Base-by-base conservation (phyloP, 2,113 vertebrate genomes). In the Corythaeola cristata region DNA sequence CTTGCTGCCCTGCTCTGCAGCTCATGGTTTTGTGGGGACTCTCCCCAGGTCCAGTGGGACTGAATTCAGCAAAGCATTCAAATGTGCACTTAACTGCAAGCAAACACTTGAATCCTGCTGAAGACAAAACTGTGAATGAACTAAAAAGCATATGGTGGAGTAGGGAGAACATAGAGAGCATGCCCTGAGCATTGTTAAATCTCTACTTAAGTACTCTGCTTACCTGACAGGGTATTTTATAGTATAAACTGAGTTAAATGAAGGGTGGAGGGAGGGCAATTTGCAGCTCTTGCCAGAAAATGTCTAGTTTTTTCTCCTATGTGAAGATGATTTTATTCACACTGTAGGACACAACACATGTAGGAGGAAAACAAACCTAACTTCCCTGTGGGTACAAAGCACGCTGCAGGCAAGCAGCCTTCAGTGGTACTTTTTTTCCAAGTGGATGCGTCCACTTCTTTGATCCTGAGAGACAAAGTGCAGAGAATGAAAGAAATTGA, bases 11-110 rank as follows among this genome's bases (percentile, higher is more conserved):
- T 67, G 44, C 77, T 80, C 44, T 80, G 63, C 53, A 37, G 35
- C n/a, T 64, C 24, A 1, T 35, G 11, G 4, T 7, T 59, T 83
- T 47, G 2, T 22, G 55, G 26, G 55, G 20, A 13, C 10, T 63
- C 12, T 71, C 32, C 37, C 28, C 21, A 33, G 0, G 0, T 18
- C 24, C 22, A 23, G 41, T 6, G 15, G 63, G 32, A 15, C 2
- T 8, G 32, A 44, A 41, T 69, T 94, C 49, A 81, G 68, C 49
- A 53, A n/a, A 55, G 67, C 39, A 15, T 39, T 72, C 21, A 67
- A 4, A 22, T 3, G 6, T 44, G 37, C 16, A 6, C 47, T 55
- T 45, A 24, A 13, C 87, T 67, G 50, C 27, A 37, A 39, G 27
- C 26, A 21, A 35, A 15, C 12, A 0, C 24, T 58, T 4, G 16